Evolutionary conservation across 2,113 vertebrate species (phyloP).

Genomic region (Agapornis roseicollis): DNA sequence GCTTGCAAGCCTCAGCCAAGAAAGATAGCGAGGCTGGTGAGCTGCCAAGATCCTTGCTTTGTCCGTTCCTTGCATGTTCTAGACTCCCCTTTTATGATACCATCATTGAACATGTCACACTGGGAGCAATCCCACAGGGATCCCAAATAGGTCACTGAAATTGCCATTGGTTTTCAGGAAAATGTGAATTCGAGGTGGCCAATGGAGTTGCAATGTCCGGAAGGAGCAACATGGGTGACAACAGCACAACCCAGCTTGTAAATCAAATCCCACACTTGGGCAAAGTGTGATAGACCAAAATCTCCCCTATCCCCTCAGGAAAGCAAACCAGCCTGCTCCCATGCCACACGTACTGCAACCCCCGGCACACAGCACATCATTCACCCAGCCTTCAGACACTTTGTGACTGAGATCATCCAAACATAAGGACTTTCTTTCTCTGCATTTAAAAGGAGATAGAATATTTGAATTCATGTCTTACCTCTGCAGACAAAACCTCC

Average conservation of each 20-base stretch:
- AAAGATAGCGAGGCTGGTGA: slow-evolving; percentile 37
- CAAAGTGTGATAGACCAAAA: background rate
- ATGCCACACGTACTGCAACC: background rate
- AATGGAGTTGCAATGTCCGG: background rate
- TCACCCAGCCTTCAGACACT: background rate
- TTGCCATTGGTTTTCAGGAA: background rate
- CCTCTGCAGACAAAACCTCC: background rate
- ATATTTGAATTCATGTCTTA: slow-evolving; percentile 24
- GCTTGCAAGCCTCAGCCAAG: slow-evolving; percentile 53
- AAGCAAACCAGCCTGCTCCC: background rate
- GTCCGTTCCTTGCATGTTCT: background rate
- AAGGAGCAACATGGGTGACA: background rate
- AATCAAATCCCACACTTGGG: background rate
- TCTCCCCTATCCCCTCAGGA: background rate
- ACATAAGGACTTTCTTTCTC: background rate
- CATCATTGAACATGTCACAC: background rate
- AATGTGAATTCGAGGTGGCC: background rate
- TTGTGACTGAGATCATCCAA: slow-evolving; percentile 19
- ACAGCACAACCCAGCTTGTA: background rate
- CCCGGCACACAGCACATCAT: background rate
- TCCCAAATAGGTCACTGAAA: background rate
- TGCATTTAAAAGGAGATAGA: background rate
- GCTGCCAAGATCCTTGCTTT: slow-evolving; percentile 50
- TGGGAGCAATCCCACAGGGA: background rate
- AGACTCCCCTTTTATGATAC: background rate